A percentile compares a stretch with the other conserved stretches of the same genome.
Evolutionary conservation across 2,113 vertebrate species (phyloP).

Genomic region (Chrysemys picta): DNA sequence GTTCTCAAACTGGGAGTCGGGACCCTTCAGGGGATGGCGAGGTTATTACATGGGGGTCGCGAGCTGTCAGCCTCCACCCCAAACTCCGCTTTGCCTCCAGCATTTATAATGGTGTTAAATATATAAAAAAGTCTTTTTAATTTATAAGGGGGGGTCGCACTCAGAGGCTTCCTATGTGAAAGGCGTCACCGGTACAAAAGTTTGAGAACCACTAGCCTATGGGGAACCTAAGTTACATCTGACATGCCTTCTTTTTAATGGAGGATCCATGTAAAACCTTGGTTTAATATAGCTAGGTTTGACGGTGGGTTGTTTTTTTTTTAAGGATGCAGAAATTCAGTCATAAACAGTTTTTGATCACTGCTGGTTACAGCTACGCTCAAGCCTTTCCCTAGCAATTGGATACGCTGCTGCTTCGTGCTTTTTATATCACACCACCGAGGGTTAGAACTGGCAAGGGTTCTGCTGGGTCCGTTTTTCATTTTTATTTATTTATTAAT

Average conservation of each 20-base stretch:
- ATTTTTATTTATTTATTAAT: constrained; percentile 5
- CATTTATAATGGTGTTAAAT: too few relatives aligned
- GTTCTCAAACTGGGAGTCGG: too few relatives aligned
- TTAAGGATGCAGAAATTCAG: constrained; percentile 10
- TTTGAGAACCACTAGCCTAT: background rate
- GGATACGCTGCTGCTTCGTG: constrained; percentile 14
- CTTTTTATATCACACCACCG: constrained; percentile 29
- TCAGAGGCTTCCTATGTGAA: too few relatives aligned
- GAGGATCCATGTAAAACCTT: background rate
- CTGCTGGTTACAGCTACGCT: constrained; percentile 9
- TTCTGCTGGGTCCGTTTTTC: constrained; percentile 56
- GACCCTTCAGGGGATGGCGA: too few relatives aligned
- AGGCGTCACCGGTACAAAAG: too few relatives aligned
- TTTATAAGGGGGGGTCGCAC: too few relatives aligned
- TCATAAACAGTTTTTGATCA: background rate
- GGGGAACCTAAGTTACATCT: background rate
- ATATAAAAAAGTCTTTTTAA: too few relatives aligned
- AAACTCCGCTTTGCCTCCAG: too few relatives aligned
- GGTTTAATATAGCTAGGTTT: background rate
- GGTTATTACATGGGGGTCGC: too few relatives aligned
- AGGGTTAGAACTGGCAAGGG: background rate
- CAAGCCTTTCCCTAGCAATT: background rate
- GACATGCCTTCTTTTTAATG: background rate
- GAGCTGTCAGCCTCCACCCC: too few relatives aligned
- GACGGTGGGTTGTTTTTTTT: background rate